Base-by-base conservation (phyloP, 2,888 invertebrate species). In the Anthophora plumipes region DNA sequence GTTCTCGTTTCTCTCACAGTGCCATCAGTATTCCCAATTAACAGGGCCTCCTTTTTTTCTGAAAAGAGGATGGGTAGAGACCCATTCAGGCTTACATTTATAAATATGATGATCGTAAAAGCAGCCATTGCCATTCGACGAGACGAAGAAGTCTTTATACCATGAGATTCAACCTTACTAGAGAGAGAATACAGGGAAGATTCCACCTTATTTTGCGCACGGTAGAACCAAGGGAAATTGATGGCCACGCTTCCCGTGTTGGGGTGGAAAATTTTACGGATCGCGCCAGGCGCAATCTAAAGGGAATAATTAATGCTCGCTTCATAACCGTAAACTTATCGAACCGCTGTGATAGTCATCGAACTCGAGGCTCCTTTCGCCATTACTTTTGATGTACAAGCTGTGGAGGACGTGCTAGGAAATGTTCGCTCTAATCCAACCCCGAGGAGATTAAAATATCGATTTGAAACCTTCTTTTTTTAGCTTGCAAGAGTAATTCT, bases 11-110 rank as follows among this genome's bases (percentile, higher is more conserved):
- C 85, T 84, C 85, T 84, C 85, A 85, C 80, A n/a, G n/a, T 84
- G 86, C 86, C 91, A 91, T 92, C 90, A 90, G 91, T 91, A 91
- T 91, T 92, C 90, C 90, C 91, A 92, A 92, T 92, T 92, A 92
- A 91, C 89, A 84, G 84, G 2, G 2, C 90, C 87, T 90, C 90
- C 91, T 92, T 92, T 92, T 91, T 90, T 1, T 4, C 31, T 91
- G 90, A 89, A 86, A 82, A 76, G 77, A 68, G 77, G 37, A 81
- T 82, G 87, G 64, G 48, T 63, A 77, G 73, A 60, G 52, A 46
- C 43, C 20, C 43, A 54, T 59, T 64, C 68, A 22, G 71, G 85
- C 85, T 84, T 84, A 85, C 85, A 85, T 90, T 90, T 88, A 89
- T 91, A 87, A 87, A 89, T 87, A 87, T 88, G 86, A 90, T 89